Base-by-base conservation (phyloP, 2,113 vertebrate species). In the Odontesthes bonariensis region DNA sequence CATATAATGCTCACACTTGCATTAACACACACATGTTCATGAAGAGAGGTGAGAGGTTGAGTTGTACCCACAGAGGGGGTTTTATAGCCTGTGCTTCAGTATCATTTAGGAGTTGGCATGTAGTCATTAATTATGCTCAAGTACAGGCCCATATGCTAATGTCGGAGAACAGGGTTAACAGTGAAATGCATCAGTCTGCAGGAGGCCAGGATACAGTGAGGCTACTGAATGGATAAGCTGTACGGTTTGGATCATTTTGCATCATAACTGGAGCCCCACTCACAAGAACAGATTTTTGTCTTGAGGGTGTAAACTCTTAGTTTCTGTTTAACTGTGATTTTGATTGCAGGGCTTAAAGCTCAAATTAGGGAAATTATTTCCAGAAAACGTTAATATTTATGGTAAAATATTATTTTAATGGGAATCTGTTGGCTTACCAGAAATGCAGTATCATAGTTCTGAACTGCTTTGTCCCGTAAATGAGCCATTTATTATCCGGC, bases 101-200 rank as follows among this genome's bases (percentile, higher is more conserved):
- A 31, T 82, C 64, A 49, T 64, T 86, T 23, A 74, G 77, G 57
- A 44, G 73, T 22, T 70, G 78, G 80, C 82, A 35, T 64, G 81
- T 16, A 55, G 76, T 69, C 79, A 55, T 85, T 88, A 75, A 73
- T 85, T 86, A 77, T 59, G 56, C 72, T 71, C 68, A 82, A 86
- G 66, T 55, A 65, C 42, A 35, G 63, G 31, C 65, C 55, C 20
- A 11, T 69, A 78, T 75, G 85, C 73, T 81, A 57, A 79, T 40
- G 55, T 19, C 33, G 62, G 61, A 49, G 2, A 38, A 77, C 65
- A 35, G 72, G 35, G 79, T 81, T 69, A 82, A 62, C 70, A 59
- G 3, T 32, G 65, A 71, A 54, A 52, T 69, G 49, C 46, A 20
- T 63, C 54, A 64, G 59, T 32, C 56, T 52, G 53, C 69, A 82